Evolutionary conservation across 2,113 vertebrate species (phyloP), one percentile per base, ranked within the genome.

Genomic region (Holacanthus passer): DNA sequence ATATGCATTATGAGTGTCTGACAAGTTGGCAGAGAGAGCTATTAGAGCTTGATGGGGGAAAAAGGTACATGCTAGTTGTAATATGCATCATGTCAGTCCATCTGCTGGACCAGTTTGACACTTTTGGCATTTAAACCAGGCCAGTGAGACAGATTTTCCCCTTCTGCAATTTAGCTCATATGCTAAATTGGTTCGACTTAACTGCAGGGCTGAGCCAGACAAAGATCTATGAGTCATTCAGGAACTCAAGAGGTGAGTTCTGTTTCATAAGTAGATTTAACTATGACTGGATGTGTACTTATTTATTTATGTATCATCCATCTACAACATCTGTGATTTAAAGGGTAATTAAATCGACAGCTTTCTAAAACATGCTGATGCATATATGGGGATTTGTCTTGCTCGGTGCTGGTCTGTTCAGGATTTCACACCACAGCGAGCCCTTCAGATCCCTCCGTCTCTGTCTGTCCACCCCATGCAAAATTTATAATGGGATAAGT

Each of bases 401-500:
- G 47, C 69, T 73, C 59, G 62, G 69, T 67, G 70, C 55, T 53
- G 11, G 19, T 82, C 84, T 75, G 79, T 27, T 88, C 53, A 79
- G 80, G 84, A 84, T 89, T 91, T 78, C 63, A 39, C 73, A 76
- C 55, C 41, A 31, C 73, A 77, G 77, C 2, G 45, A 85, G 50
- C 69, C 73, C 82, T 63, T 90, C 68, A 29, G 65, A 82, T 47
- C 65, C 55, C 22, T 73, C 19, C 32, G 48, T 59, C 73, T 39
- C 39, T 29, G 27, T 67, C 53, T 11, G 17, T 73, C 47, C 41
- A 35, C 59, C 11, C 53, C 37, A 87, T 91, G 80, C 62, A 91
- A 88, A 79, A 90, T 90, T 32, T 77, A 94, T 87, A 64, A 80
- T 31, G 47, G 74, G 79, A 85, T 84, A 81, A 87, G 79, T 45